Base-by-base conservation (phyloP, 2,113 vertebrate species). In the Podarcis cretensis region DNA sequence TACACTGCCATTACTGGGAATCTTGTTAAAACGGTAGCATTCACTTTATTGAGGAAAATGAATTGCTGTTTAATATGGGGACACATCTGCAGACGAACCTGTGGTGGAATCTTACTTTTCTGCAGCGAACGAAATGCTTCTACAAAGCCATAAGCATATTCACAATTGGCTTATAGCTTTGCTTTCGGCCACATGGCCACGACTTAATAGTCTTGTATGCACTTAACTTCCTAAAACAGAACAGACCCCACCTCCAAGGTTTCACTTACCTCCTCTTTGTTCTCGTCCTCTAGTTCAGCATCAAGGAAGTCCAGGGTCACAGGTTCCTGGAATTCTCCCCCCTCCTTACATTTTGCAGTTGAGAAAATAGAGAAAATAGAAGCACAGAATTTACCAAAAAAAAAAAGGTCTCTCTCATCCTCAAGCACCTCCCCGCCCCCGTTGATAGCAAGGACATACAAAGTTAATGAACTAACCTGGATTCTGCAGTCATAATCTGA, bases 301-400 rank as follows among this genome's bases (percentile, higher is more conserved):
- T 99, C 99, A 93, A 99, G 95, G 93, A 99, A 99, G 94, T 99
- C 99, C 92, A 99, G 94, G 0, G 99, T 99, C 93, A 99, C 99
- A 0, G 99, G 98, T 93, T 99, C 99, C 63, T 97, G 97, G 96
- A 79, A 79, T 54, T 30, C 71, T 73, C 71, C n/a, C 14, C 1
- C 21, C 37, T 43, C 20, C 35, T 76, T 30, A 40, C 12, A 37
- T 75, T 35, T 21, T 76, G 74, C 37, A 20, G 37, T 37, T 40
- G 18, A 40, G 74, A 23, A 76, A 37, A 66, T 6, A 66, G 18
- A 40, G 74, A 23, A 76, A 37, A 66, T 6, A 66, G 32, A 82
- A 65, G 32, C n/a, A 66, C 2, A 40, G 10, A 37, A 37, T 43
- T 77, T 25, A 40, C 21, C 35, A 16, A 14, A 66, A 66, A 66